Percentiles rank a stretch among this genome's conserved stretches.
Conservation (phyloP, 2,888 invertebrate genomes). For the Thera britannica region DNA sequence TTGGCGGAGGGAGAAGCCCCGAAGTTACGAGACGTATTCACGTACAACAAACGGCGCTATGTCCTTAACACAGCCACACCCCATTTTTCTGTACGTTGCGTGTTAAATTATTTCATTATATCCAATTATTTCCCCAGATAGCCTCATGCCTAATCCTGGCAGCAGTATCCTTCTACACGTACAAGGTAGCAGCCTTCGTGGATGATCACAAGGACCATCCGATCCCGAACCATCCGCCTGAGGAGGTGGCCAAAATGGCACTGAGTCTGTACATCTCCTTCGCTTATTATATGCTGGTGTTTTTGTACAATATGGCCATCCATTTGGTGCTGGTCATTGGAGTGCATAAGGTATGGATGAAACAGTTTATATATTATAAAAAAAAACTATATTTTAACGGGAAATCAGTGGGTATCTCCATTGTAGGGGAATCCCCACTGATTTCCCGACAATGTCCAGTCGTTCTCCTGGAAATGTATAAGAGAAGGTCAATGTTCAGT, state of each 20-base stretch:
- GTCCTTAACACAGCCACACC: no score
- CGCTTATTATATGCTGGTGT: constrained; percentile 64
- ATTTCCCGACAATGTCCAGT: no score
- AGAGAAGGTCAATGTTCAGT: no score
- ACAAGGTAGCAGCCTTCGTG: constrained; percentile 58
- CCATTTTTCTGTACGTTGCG: no score
- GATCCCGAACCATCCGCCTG: constrained; percentile 52
- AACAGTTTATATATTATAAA: no score
- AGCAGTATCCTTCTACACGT: constrained; percentile 57
- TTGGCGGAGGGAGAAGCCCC: no score
- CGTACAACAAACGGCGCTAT: no score
- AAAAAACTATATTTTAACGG: no score
- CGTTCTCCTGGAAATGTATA: no score
- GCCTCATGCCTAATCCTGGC: constrained; percentile 53
- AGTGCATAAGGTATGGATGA: constrained; percentile 62
- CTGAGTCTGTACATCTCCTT: constrained; percentile 67
- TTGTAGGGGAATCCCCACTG: no score
- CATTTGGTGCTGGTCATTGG: constrained; percentile 66
- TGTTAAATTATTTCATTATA: background rate
- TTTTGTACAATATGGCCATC: constrained; percentile 60
- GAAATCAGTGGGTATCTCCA: no score
- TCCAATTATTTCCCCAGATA: constrained; percentile 54
- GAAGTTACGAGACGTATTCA: no score
- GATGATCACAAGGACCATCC: constrained; percentile 48
- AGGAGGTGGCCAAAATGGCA: constrained; percentile 56